A percentile compares a stretch with the other conserved stretches of the same genome.
These are phyloP conservation scores for Menidia beryllina DNA, from an alignment of 2,113 vertebrate genomes.

Conservation along the genomic window DNA sequence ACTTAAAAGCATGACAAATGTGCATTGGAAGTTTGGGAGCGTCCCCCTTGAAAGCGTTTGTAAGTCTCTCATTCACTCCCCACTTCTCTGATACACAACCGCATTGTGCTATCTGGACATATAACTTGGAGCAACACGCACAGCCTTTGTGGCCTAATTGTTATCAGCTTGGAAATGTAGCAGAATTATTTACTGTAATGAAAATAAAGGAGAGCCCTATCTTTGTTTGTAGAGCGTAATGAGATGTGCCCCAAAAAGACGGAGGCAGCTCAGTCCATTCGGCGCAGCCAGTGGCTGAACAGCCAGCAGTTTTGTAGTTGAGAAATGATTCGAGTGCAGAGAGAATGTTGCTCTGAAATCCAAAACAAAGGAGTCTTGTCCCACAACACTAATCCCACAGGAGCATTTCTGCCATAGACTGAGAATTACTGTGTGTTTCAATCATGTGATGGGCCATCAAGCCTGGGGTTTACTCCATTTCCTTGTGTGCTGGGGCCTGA, in stretches of 20 bases:
- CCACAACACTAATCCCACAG: constrained; percentile 69
- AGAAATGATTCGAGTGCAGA: constrained; percentile 60
- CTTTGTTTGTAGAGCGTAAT: constrained; percentile 36
- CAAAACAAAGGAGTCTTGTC: constrained; percentile 77
- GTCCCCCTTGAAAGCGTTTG: constrained; percentile 57
- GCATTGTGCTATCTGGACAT: constrained; percentile 51
- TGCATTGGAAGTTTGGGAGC: constrained; percentile 73
- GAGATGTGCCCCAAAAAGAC: constrained; percentile 28
- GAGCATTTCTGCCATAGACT: constrained; percentile 56
- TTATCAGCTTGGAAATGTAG: constrained; percentile 29
- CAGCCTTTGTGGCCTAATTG: constrained; percentile 36
- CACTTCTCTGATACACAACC: constrained; percentile 42
- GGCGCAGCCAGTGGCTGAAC: constrained; percentile 7
- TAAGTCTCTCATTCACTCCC: constrained; percentile 51
- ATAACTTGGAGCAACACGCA: constrained; percentile 42
- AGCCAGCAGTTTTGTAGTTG: constrained; percentile 62
- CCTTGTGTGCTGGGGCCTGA: constrained; percentile 39
- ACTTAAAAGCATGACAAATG: constrained; percentile 80
- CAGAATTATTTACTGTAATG: constrained; percentile 42
- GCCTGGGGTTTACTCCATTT: constrained; percentile 50
- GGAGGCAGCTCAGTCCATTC: constrained; percentile 48
- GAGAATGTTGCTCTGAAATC: constrained; percentile 55
- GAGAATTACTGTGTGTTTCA: constrained; percentile 71
- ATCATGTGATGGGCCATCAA: constrained; percentile 69
- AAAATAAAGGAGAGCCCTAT: constrained; percentile 34